Conservation (phyloP, 2,113 vertebrate genomes). For the cat (Felis catus) region F.catus_Fca126_mat1.0 CM031412.1:9628501-9629000, state of each 20-base stretch:
- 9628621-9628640: too few species aligned
- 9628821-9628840: background rate
- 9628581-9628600: too few species aligned
- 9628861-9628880: background rate
- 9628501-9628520: too few species aligned
- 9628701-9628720: too few species aligned
- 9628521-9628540: too few species aligned
- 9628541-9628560: too few species aligned
- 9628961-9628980: background rate
- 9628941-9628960: background rate
- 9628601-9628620: too few species aligned
- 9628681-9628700: too few species aligned
- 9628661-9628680: too few species aligned
- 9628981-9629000: background rate
- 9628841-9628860: background rate
- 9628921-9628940: background rate
- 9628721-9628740: background rate
- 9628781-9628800: background rate
- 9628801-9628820: background rate
- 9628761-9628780: background rate
- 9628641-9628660: too few species aligned
- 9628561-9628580: too few species aligned
- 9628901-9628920: background rate
- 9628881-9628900: background rate
- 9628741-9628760: background rate